These are phyloP conservation scores for Drosophila littoralis DNA, from an alignment of 1,140 invertebrate genomes.

Conservation along the genomic window DNA sequence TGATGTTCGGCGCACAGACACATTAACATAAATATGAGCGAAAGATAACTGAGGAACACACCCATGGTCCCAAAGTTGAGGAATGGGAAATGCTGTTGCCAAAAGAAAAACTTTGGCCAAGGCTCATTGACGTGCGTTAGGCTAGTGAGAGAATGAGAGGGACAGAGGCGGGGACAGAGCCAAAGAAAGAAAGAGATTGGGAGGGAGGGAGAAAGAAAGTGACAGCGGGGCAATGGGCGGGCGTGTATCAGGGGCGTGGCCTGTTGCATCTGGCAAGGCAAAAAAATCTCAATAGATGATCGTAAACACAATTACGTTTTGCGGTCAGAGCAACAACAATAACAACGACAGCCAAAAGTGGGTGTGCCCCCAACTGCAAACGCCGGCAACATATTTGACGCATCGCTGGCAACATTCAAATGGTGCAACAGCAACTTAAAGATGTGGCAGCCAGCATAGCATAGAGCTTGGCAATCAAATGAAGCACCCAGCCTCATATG, in stretches of 20 bases:
- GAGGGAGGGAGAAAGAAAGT: neutral
- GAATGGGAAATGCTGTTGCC: conserved; percentile 47
- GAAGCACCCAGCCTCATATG: conserved; percentile 14
- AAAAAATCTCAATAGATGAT: conserved; percentile 52
- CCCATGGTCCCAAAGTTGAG: conserved; percentile 44
- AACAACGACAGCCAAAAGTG: conserved; percentile 26
- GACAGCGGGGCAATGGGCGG: conserved; percentile 10
- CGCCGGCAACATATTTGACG: conserved; percentile 53
- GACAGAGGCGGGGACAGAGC: neutral
- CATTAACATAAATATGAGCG: conserved; percentile 80
- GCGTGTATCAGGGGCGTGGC: conserved; percentile 37
- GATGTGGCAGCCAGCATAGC: conserved; percentile 28
- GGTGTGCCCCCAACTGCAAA: conserved; percentile 38
- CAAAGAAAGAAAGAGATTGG: neutral
- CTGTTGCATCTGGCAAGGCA: conserved; percentile 27
- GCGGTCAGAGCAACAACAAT: conserved; percentile 36
- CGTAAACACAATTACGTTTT: conserved; percentile 59
- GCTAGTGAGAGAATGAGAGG: neutral
- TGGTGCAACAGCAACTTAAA: conserved; percentile 41
- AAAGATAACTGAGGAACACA: conserved; percentile 78
- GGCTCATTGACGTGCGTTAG: conserved; percentile 77
- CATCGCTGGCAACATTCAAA: conserved; percentile 55
- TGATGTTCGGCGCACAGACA: conserved; percentile 73
- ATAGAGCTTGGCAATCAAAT: conserved; percentile 35
- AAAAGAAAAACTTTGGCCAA: conserved; percentile 27